phyloP scores from a whole-genome alignment of 2,888 invertebrate genomes.

The Drosophila parthenogenetica region DNA sequence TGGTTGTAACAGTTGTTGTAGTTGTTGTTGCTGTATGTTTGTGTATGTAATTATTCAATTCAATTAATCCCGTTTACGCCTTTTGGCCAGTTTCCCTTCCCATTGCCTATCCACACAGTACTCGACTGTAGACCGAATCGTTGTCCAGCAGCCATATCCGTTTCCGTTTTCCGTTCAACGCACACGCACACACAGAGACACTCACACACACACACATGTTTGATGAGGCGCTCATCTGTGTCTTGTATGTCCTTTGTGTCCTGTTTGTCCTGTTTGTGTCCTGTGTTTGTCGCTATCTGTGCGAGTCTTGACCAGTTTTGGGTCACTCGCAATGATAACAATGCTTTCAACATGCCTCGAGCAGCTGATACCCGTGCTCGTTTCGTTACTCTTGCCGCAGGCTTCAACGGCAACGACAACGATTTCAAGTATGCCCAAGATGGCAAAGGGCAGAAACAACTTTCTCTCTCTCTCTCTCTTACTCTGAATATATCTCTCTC shows the following conservation, averaged over 20 bases:
- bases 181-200: conserved; percentile 21
- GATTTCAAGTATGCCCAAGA: conserved; percentile 62
- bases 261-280: conserved; percentile 36
- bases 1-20: conserved; percentile 12
- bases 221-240: conserved; percentile 56
- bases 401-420: conserved; percentile 42
- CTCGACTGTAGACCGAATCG: conserved; percentile 44
- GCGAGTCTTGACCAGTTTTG: conserved; percentile 49
- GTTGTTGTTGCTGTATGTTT: conserved; percentile 33
- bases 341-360: conserved; percentile 54
- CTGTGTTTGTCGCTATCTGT: conserved; percentile 43
- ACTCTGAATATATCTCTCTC: neutral
- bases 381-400: conserved; percentile 23
- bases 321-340: conserved; percentile 65
- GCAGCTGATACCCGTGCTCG: conserved; percentile 23
- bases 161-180: conserved; percentile 61
- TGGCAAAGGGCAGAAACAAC: conserved; percentile 38
- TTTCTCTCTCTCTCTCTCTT: neutral
- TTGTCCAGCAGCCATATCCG: conserved; percentile 73
- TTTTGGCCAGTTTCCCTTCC: conserved; percentile 45
- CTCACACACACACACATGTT: conserved; percentile 4
- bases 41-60: conserved; percentile 79
- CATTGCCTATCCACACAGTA: neutral
- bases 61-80: conserved; percentile 76
- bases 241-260: conserved; percentile 34